Base-by-base conservation (phyloP, 2,113 vertebrate genomes). In the Gasterosteus nipponicus region DNA sequence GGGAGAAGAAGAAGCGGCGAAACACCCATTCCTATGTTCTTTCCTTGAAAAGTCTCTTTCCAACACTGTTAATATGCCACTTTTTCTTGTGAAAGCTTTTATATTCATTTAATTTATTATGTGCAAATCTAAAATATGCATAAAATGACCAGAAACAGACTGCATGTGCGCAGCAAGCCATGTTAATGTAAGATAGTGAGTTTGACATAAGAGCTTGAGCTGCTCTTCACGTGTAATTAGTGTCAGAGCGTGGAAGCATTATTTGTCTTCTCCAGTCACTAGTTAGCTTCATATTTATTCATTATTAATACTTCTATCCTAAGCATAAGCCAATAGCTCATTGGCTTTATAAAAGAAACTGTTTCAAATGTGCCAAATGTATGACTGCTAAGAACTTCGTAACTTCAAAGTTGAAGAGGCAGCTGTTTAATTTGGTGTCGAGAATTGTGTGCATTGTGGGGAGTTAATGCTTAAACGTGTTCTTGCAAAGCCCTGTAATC, bases 401-500 rank as follows among this genome's bases (percentile, higher is more conserved):
- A 69, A 39, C 72, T 83, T 78, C 49, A 69, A 78, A 86, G 78
- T 83, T 75, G 18, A 49, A 69, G 70, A 80, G 62, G 75, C 81
- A 73, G 47, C 68, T 85, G 74, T 84, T 83, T 86, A 78, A 89
- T 84, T 87, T 85, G 88, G 75, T 82, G 78, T 67, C 73, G 60
- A 82, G 77, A 86, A 63, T 86, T 78, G 84, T 71, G 62, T 51
- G 19, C 61, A 78, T 87, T 87, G 80, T 80, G 69, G 71, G 60
- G 72, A 83, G 78, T 78, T 88, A 83, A 86, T 88, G 83, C 85
- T 79, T 89, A 75, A 90, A 90, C 77, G 76, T 87, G 74, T 84
- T 85, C 75, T 75, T 75, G 78, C 81, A 85, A 88, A 86, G 80
- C 85, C 82, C 44, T 81, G 82, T 91, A 91, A 92, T 92, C 91